Percentiles rank a stretch among this genome's conserved stretches.
Conservation (phyloP, 1,140 invertebrate genomes). For the Delia radicum region DNA sequence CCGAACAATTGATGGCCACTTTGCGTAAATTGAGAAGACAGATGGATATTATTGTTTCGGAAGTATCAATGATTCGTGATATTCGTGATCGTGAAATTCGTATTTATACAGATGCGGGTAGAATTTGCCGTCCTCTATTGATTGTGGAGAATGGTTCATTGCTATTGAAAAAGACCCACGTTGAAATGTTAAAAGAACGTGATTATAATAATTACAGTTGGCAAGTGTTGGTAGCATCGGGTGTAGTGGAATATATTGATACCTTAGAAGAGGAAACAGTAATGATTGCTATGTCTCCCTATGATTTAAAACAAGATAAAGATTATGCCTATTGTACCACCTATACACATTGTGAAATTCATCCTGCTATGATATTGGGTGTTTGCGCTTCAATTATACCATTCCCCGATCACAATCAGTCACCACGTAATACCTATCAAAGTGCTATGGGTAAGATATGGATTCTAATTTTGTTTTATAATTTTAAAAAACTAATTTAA, state of each 20-base stretch:
- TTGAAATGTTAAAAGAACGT: constrained; percentile 94
- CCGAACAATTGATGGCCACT: constrained; percentile 97
- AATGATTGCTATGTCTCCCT: constrained; percentile 98
- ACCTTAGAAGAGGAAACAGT: constrained; percentile 98
- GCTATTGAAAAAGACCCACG: constrained; percentile 89
- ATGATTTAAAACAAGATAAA: constrained; percentile 90
- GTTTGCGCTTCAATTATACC: constrained; percentile 99
- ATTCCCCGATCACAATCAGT: constrained; percentile 99
- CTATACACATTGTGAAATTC: constrained; percentile 99
- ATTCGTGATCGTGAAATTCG: constrained; percentile 97
- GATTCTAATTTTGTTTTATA: background rate
- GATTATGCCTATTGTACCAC: constrained; percentile 96
- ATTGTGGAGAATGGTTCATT: constrained; percentile 96
- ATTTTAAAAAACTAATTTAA: too few species aligned
- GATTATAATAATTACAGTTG: constrained; percentile 96
- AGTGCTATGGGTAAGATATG: constrained; percentile 90
- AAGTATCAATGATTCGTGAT: constrained; percentile 98
- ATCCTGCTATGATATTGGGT: constrained; percentile 97
- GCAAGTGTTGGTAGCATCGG: constrained; percentile 95
- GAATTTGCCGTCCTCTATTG: constrained; percentile 93
- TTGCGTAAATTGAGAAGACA: constrained; percentile 92
- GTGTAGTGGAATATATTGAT: constrained; percentile 98
- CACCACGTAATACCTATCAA: constrained; percentile 97
- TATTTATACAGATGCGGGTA: constrained; percentile 97
- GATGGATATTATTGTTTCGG: constrained; percentile 99